Evolutionary conservation across 1,140 invertebrate species (phyloP).

Genomic region (Mizuhopecten yessoensis): DNA sequence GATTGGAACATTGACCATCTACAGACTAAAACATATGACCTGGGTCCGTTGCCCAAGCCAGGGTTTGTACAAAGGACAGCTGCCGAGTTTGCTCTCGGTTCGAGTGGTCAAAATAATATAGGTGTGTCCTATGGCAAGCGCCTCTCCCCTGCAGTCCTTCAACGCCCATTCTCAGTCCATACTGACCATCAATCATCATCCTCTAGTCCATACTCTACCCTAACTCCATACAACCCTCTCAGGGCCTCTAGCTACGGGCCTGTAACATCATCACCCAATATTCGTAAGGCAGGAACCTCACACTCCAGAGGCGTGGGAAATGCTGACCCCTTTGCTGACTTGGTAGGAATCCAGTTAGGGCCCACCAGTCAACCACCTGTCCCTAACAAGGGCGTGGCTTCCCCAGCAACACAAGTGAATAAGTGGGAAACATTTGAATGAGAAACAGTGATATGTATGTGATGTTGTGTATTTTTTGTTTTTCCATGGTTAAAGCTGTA

Average conservation of each 20-base stretch:
- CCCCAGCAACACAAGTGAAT: constrained; percentile 41
- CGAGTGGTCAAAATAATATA: neutral
- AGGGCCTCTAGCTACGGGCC: neutral
- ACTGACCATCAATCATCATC: constrained; percentile 7
- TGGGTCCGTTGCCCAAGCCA: neutral
- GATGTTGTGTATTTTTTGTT: neutral
- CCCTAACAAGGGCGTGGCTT: constrained; percentile 29
- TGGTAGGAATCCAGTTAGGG: constrained; percentile 10
- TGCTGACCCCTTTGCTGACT: constrained; percentile 35
- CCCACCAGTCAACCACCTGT: constrained; percentile 36
- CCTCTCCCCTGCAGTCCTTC: constrained; percentile 17
- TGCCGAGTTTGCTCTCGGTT: neutral
- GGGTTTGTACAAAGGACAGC: constrained; percentile 42
- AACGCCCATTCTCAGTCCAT: neutral
- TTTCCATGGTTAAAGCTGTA: neutral
- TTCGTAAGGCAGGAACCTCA: neutral
- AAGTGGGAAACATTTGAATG: constrained; percentile 52
- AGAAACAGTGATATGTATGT: neutral
- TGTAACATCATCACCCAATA: neutral
- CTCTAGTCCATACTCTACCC: constrained; percentile 36
- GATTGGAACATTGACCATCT: constrained; percentile 43
- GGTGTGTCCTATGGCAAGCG: constrained; percentile 33
- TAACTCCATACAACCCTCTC: constrained; percentile 44
- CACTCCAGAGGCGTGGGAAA: neutral
- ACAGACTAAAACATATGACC: neutral